These are phyloP conservation scores for Bufo bufo DNA, from an alignment of 2,113 vertebrate genomes.

Conservation along the genomic window DNA sequence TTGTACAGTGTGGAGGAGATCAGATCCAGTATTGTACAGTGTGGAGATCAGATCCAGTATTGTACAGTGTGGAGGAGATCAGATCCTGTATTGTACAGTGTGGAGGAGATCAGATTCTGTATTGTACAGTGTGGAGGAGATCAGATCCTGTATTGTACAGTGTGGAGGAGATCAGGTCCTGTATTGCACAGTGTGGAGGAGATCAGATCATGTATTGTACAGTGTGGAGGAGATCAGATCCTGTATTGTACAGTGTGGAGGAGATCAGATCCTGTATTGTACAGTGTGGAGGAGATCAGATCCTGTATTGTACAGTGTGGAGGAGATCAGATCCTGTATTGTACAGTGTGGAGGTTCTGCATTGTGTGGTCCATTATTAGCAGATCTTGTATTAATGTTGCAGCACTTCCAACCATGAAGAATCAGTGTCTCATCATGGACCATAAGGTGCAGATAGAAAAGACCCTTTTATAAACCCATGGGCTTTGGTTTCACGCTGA, in stretches of 20 bases:
- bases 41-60: neutral
- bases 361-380: neutral
- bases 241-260: neutral
- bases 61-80: neutral
- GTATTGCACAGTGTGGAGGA: neutral
- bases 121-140: neutral
- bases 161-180: neutral
- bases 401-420: neutral
- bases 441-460: slow-evolving; percentile 5
- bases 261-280: neutral
- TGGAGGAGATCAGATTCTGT: neutral
- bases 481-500: slow-evolving; percentile 12
- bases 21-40: neutral
- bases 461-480: slow-evolving; percentile 12
- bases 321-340: neutral
- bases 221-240: neutral
- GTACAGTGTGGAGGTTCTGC: neutral
- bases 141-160: neutral
- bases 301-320: neutral
- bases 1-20: neutral
- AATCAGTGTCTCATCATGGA: neutral
- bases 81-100: neutral
- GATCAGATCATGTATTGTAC: too few species aligned
- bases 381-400: neutral
- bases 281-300: neutral